Evolutionary conservation across 35 echinoderm and acorn worm genomes (phyloP).

Genomic region (Apostichopus japonicus): DNA sequence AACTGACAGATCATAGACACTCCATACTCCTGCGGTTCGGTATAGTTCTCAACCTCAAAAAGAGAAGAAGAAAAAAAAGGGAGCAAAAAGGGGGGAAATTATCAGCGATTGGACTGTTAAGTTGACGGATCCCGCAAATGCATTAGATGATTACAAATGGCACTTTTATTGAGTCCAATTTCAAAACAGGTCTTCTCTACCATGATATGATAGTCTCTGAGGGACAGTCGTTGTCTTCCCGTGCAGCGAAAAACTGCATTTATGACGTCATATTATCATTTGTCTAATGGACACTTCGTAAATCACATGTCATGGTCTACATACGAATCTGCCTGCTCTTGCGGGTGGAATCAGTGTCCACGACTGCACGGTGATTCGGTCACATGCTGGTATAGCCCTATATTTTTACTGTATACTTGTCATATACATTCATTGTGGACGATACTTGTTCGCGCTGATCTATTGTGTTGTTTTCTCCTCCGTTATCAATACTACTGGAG

Average conservation of each 20-base stretch:
- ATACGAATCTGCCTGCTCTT: no score
- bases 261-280: no score
- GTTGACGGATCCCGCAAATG: neutral
- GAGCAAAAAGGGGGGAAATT: no score
- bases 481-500: no score
- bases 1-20: slow-evolving; percentile 5
- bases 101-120: neutral
- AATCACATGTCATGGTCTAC: neutral
- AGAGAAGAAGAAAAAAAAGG: neutral
- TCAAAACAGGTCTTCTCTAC: slow-evolving; percentile 15
- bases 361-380: no score
- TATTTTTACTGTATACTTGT: no score
- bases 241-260: neutral
- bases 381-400: no score
- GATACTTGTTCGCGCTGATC: no score
- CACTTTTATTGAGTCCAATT: slow-evolving; percentile 35
- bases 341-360: no score
- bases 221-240: slow-evolving; percentile 10
- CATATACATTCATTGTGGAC: no score
- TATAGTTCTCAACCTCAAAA: neutral
- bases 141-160: slow-evolving; percentile 10
- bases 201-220: neutral
- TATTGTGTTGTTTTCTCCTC: no score
- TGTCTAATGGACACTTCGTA: neutral
- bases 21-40: slow-evolving; percentile 27